Evolutionary conservation across 2,113 vertebrate genomes (phyloP), one percentile per base, ranked within the genome.

Genomic region (Erythrolamprus reginae): DNA sequence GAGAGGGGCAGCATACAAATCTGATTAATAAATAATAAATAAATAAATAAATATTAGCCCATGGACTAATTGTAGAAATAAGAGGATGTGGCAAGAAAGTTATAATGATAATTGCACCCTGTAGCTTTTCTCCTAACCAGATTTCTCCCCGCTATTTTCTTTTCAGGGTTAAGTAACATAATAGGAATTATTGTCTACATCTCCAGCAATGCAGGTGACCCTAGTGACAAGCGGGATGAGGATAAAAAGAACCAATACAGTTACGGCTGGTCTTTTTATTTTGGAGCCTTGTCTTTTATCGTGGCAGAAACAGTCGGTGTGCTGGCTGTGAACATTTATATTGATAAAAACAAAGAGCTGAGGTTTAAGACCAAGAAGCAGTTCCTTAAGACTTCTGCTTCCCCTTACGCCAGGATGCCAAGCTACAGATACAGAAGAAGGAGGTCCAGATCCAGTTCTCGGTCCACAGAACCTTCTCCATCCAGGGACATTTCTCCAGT

Each of bases 131-230:
- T n/a, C 65, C 82, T 83, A 1, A 85, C 55, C 90, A 58, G 53
- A 50, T 88, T 94, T 89, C 93, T 89, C 47, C 4, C 4, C 1
- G 33, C 70, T 93, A 89, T 93, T 89, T 58, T 93, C 24, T 94
- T 84, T 87, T 94, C 50, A 99, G 99, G 99, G 91, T 97, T 99
- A 93, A 99, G 99, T 95, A 99, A 99, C 97, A 99, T 99, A 93
- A 99, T 99, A 4, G 99, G 99, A 89, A 99, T 99, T 95, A 99
- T 99, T 52, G 99, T 99, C 93, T 99, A 99, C 97, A 99, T 99
- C 92, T 99, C 99, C 70, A 99, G 99, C 97, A 99, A 99, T 10
- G 98, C 99, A 0, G 99, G 99, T 1, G 99, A 99, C 96, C 99
- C 99, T 12, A 98, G 95, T 5, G 99, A 99, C 94, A 99, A 99